phyloP scores from a whole-genome alignment of 2,888 invertebrate species.

The Caenorhabditis drosophilae region DNA sequence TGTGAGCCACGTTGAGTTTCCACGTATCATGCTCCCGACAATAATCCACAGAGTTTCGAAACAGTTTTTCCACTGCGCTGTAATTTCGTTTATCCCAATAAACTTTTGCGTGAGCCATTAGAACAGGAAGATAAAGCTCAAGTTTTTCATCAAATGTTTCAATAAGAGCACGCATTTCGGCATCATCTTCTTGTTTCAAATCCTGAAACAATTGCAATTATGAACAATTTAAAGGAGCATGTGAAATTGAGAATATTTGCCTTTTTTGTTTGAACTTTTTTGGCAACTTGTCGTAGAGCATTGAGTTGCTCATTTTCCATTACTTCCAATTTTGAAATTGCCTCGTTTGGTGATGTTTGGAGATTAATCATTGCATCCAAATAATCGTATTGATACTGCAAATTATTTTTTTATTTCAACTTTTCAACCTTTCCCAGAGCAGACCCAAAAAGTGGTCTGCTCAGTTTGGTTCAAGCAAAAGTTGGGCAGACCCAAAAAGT shows the following conservation, averaged over 20 bases:
- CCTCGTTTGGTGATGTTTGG: constrained; percentile 94
- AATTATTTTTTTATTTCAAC: not conserved
- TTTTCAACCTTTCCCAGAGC: not conserved
- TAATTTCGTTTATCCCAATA: constrained; percentile 95
- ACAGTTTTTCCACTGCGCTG: constrained; percentile 77
- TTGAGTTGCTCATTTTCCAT: constrained; percentile 69
- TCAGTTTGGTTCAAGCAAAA: too few species aligned
- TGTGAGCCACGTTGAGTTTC: constrained; percentile 97
- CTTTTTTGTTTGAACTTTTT: constrained; percentile 25
- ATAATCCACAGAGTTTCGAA: constrained; percentile 77
- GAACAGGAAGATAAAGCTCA: constrained; percentile 85
- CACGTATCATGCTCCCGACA: constrained; percentile 96
- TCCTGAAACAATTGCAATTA: too few species aligned
- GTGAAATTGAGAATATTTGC: too few species aligned
- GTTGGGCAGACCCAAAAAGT: too few species aligned
- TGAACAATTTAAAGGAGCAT: too few species aligned
- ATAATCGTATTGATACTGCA: constrained; percentile 76
- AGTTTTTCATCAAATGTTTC: constrained; percentile 88
- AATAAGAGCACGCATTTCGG: constrained; percentile 78
- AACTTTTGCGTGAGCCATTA: constrained; percentile 99
- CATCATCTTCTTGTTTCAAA: constrained; percentile 78
- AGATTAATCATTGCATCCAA: constrained; percentile 94
- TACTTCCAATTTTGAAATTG: constrained; percentile 91
- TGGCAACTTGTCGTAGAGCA: constrained; percentile 13
- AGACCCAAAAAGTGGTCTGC: too few species aligned